Evolutionary conservation across 2,113 vertebrate species (phyloP), one percentile per base, ranked within the genome.

Genomic region (Himantopus leucocephalus): DNA sequence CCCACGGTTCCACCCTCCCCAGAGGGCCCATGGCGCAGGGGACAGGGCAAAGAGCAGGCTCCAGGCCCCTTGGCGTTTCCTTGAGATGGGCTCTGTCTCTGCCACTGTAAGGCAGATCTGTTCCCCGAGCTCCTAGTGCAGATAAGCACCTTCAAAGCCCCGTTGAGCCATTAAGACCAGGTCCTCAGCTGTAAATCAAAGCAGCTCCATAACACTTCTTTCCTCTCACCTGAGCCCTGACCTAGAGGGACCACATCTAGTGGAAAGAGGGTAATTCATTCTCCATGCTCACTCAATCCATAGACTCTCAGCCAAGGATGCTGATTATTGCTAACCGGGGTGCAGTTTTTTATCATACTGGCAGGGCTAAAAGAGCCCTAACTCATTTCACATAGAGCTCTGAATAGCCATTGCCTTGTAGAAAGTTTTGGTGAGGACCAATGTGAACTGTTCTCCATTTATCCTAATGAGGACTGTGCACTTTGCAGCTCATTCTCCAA

Each of bases 281-380:
- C 94, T 73, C 74, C 18, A 77, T 90, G 79, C 39, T 82, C 63
- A 60, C 80, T 96, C 85, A 79, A n/a, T 93, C 81, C 66, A 30
- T 22, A 59, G 91, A 75, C 53, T 43, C 82, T 92, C 7, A 3
- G 95, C 93, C 95, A 93, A 91, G 96, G 80, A 85, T 90, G 78
- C 87, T 94, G 96, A 95, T 97, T 96, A 97, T 90, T 95, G 94
- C 92, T 97, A 96, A 93, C 96, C 14, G 4, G 55, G 41, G 86
- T 96, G 80, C 93, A 91, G 94, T 55, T 88, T 80, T 97, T 96
- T 96, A 91, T 94, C 41, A 21, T 92, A 53, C 71, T 95, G 95
- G 94, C 95, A 88, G 64, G 79, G 21, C 53, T 95, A 52, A 86
- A 60, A 92, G 83, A 92, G 45, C 73, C 63, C 35, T 77, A 77